phyloP scores from a whole-genome alignment of 2,888 invertebrate genomes.

The Eucriotettix oculatus region DNA sequence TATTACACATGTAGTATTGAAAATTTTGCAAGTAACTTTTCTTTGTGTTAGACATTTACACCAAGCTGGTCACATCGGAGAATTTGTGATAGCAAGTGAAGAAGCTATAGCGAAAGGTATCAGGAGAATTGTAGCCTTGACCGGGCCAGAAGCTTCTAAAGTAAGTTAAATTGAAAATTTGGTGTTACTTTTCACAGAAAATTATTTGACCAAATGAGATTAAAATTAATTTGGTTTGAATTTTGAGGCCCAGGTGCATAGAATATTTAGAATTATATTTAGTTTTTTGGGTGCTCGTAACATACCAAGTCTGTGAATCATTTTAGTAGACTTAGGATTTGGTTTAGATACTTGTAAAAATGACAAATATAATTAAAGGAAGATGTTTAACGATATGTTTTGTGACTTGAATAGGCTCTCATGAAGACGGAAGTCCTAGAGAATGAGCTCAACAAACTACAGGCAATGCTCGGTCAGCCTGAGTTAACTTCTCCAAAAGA shows the following conservation, averaged over 20 bases:
- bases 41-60: constrained; percentile 49
- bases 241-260: no score
- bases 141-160: constrained; percentile 79
- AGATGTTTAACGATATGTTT: no score
- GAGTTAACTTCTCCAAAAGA: constrained; percentile 23
- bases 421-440: constrained; percentile 65
- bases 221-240: no score
- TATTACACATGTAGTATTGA: not conserved
- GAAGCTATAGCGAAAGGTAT: constrained; percentile 99
- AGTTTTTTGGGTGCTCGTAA: no score
- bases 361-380: no score
- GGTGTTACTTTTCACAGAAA: no score
- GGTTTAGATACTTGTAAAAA: no score
- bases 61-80: constrained; percentile 82
- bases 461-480: constrained; percentile 14
- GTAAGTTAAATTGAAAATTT: not conserved
- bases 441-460: constrained; percentile 49
- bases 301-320: no score
- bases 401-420: constrained; percentile 38
- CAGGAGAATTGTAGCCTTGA: constrained; percentile 88
- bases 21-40: not conserved
- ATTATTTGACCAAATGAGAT: no score
- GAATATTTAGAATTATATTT: no score
- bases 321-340: no score
- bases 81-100: constrained; percentile 90